Evolutionary conservation across 2,888 invertebrate species (phyloP).

Genomic region (Agrotis clavis): DNA sequence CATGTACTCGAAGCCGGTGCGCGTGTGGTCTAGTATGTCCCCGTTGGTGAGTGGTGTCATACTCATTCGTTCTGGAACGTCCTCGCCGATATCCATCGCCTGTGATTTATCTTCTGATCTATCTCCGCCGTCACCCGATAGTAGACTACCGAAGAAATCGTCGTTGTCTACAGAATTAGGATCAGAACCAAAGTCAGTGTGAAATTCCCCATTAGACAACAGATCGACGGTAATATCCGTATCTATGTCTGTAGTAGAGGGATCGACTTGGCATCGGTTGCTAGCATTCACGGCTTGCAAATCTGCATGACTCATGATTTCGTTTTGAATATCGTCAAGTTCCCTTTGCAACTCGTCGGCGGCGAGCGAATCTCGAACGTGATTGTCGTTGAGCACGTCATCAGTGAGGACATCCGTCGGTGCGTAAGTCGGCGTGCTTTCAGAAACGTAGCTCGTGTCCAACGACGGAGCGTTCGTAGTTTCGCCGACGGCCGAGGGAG

Average conservation of each 20-base stretch:
- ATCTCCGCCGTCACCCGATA: constrained; percentile 77
- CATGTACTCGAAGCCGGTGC: constrained; percentile 86
- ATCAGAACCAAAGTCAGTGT: constrained; percentile 82
- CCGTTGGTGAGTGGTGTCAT: constrained; percentile 85
- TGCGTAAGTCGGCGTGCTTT: constrained; percentile 75
- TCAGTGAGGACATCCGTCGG: constrained; percentile 82
- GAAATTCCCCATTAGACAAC: constrained; percentile 78
- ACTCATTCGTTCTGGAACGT: constrained; percentile 81
- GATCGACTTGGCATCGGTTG: constrained; percentile 70
- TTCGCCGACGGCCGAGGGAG: constrained; percentile 95
- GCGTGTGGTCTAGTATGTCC: constrained; percentile 83
- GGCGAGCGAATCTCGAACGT: constrained; percentile 81
- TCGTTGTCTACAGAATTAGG: constrained; percentile 80
- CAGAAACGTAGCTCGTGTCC: constrained; percentile 71
- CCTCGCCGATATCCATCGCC: constrained; percentile 84
- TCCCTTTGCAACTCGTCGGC: constrained; percentile 86
- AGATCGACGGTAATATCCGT: constrained; percentile 78
- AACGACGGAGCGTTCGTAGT: constrained; percentile 89
- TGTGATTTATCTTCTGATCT: constrained; percentile 76
- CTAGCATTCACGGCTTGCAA: constrained; percentile 75
- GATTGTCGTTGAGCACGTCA: constrained; percentile 79
- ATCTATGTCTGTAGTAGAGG: constrained; percentile 76
- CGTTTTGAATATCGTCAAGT: constrained; percentile 86
- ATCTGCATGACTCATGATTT: constrained; percentile 85
- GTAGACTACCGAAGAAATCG: constrained; percentile 84